Evolutionary conservation across 2,797 vertebrate genomes (phyloP).

Genomic region (Amblyraja radiata): DNA sequence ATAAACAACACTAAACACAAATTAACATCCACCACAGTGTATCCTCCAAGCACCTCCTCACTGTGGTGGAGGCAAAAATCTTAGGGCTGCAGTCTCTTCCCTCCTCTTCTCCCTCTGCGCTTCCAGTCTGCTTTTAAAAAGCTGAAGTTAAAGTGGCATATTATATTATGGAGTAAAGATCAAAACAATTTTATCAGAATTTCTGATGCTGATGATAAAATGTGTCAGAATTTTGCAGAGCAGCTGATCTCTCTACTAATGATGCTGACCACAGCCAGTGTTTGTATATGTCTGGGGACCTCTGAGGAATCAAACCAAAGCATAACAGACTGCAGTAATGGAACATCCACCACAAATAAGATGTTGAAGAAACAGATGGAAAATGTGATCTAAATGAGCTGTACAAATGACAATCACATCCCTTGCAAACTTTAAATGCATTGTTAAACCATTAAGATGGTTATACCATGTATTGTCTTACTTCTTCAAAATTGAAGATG

Average conservation of each 20-base stretch:
- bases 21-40: too few relatives aligned
- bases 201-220: neutral
- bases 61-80: too few relatives aligned
- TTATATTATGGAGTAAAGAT: neutral
- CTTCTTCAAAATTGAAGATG: neutral
- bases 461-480: neutral
- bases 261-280: neutral
- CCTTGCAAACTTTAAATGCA: neutral
- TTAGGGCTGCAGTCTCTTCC: too few relatives aligned
- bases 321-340: neutral
- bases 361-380: neutral
- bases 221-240: neutral
- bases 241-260: neutral
- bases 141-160: neutral
- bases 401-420: neutral
- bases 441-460: neutral
- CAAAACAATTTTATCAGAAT: neutral
- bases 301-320: neutral
- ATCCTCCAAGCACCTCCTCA: too few relatives aligned
- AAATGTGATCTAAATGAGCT: neutral
- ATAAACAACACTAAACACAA: too few relatives aligned
- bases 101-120: too few relatives aligned
- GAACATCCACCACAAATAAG: neutral
- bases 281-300: neutral
- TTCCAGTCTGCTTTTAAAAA: neutral